These are phyloP conservation scores for Apocheima hispidaria DNA, from an alignment of 2,888 invertebrate species.

Conservation along the genomic window DNA sequence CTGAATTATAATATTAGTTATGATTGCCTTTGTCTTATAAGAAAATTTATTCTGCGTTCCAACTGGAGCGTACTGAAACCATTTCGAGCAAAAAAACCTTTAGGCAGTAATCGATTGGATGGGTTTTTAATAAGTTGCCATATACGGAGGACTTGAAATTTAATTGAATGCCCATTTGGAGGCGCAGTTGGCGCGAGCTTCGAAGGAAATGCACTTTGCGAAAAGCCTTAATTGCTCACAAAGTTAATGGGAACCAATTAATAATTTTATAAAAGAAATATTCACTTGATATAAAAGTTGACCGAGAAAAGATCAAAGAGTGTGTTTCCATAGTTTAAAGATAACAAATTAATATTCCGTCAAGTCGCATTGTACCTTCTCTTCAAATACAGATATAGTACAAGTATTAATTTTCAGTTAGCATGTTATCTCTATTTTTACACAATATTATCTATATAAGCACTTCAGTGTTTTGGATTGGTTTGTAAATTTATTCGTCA, in stretches of 20 bases:
- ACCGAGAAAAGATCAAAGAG: background rate
- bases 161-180: conserved; percentile 57
- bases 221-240: conserved; percentile 48
- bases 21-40: conserved; percentile 7
- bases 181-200: conserved; percentile 43
- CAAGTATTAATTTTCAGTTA: too few relatives aligned
- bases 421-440: too few relatives aligned
- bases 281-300: background rate
- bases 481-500: background rate
- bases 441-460: background rate
- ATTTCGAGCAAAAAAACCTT: conserved; percentile 52
- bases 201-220: conserved; percentile 39
- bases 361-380: too few relatives aligned
- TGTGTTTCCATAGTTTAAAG: too few relatives aligned
- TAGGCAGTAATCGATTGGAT: conserved; percentile 61
- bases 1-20: too few relatives aligned
- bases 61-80: conserved; percentile 50
- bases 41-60: conserved; percentile 37
- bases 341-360: too few relatives aligned
- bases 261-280: conserved; percentile 12
- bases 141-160: conserved; percentile 54
- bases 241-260: conserved; percentile 40
- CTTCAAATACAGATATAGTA: too few relatives aligned
- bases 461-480: background rate
- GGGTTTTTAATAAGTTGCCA: conserved; percentile 65